Percentiles rank a stretch among this genome's conserved stretches.
phyloP scores from a whole-genome alignment of 2,113 vertebrate species.

The Callipepla californica region DNA sequence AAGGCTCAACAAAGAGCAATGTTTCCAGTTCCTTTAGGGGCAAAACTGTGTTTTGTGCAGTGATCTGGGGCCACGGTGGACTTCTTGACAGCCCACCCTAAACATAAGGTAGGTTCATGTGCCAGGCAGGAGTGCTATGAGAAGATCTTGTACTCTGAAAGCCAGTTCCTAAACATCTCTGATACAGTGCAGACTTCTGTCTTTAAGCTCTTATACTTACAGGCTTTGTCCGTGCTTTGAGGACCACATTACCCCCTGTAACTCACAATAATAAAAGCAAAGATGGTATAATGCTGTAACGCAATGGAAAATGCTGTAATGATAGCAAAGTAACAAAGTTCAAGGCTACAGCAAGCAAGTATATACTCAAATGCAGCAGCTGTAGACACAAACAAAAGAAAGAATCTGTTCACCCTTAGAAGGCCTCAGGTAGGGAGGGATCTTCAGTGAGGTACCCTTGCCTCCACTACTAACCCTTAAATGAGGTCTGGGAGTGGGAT shows the following conservation, averaged over 20 bases:
- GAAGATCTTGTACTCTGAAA: not conserved
- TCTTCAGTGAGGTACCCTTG: too few species aligned
- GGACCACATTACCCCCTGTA: not conserved
- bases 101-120: not conserved
- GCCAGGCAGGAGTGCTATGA: not conserved
- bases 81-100: not conserved
- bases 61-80: not conserved
- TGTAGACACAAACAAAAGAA: too few species aligned
- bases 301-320: too few species aligned
- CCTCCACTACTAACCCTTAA: too few species aligned
- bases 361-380: too few species aligned
- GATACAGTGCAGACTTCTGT: not conserved
- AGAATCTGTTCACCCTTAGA: too few species aligned
- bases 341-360: too few species aligned
- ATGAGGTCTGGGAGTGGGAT: too few species aligned
- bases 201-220: not conserved
- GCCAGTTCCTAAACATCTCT: not conserved
- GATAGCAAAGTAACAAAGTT: too few species aligned
- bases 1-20: not conserved
- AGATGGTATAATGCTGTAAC: not conserved
- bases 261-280: not conserved
- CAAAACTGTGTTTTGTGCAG: not conserved
- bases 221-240: not conserved
- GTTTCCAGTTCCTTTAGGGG: not conserved
- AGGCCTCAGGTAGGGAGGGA: too few species aligned